Conservation (phyloP, 2,888 invertebrate species). For the Dolomedes plantarius region DNA sequence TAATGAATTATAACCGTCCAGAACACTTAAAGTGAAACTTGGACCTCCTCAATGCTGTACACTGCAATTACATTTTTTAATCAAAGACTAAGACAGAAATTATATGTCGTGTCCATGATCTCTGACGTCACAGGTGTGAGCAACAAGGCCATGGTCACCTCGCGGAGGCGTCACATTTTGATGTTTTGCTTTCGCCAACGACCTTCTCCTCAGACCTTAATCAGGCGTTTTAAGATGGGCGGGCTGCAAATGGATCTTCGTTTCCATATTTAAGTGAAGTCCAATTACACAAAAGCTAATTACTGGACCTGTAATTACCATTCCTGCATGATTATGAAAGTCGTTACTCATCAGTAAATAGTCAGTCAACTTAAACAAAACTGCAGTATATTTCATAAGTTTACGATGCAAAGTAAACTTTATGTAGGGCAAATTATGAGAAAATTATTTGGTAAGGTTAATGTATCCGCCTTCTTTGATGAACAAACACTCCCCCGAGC, state of each 20-base stretch:
- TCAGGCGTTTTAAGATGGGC: background rate
- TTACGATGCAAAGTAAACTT: background rate
- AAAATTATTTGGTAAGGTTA: no score
- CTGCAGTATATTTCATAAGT: background rate
- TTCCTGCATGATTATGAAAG: background rate
- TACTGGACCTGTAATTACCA: background rate
- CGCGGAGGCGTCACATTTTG: constrained; percentile 36
- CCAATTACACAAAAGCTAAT: background rate
- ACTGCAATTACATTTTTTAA: constrained; percentile 38
- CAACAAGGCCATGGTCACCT: constrained; percentile 58
- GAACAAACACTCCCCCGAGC: no score
- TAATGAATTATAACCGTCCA: constrained; percentile 26
- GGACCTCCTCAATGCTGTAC: constrained; percentile 3
- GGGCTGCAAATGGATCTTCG: background rate
- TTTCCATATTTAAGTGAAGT: background rate
- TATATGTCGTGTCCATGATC: constrained; percentile 44
- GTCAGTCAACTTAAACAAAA: background rate
- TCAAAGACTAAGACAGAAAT: constrained; percentile 46
- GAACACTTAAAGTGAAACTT: constrained; percentile 30
- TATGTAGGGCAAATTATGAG: no score
- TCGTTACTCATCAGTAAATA: background rate
- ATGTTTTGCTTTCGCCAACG: constrained; percentile 18
- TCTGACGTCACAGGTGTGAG: constrained; percentile 23
- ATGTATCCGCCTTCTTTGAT: no score
- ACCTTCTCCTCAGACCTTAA: constrained; percentile 46